Base-by-base conservation (phyloP, 1,140 invertebrate genomes). In the Drosophila bifasciata region DNA sequence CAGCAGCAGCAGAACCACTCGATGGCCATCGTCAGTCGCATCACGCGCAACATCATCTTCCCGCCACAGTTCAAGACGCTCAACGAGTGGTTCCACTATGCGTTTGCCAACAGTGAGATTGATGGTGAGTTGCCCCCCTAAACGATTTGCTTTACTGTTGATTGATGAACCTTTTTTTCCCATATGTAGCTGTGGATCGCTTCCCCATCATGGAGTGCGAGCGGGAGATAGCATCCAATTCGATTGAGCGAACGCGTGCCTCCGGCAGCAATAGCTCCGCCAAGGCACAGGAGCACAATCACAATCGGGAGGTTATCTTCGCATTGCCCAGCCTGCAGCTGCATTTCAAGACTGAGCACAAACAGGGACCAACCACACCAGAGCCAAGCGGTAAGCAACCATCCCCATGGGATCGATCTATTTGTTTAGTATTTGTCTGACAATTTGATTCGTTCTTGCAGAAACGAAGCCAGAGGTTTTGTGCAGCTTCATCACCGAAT, bases 401-500 rank as follows among this genome's bases (percentile, higher is more conserved):
- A n/a, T n/a, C n/a, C n/a, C n/a, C n/a, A n/a, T n/a, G n/a, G n/a
- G n/a, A n/a, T n/a, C n/a, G n/a, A n/a, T n/a, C n/a, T n/a, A n/a
- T n/a, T n/a, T n/a, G n/a, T n/a, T n/a, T n/a, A n/a, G n/a, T n/a
- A n/a, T n/a, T n/a, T n/a, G n/a, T n/a, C 1, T 39, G 3, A 1
- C 9, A 23, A 5, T 32, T 48, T 6, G 1, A 40, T 69, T 91
- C 86, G 48, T 85, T 0, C 5, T 45, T 45, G 7, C 40, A 96
- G 97, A 96, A 90, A 93, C 94, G 53, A 97, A 97, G 91, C 97
- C 98, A 21, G 93, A 96, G 25, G 97, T 99, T 17, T 96, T 98
- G 80, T 99, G 97, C 93, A 98, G 97, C 92, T 99, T 99, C 92
- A 98, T 99, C 25, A 99, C 98, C 7, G 98, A 99, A 92, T 99